Conservation (phyloP, 2,888 invertebrate genomes). For the Gymnoscelis rufifasciata region DNA sequence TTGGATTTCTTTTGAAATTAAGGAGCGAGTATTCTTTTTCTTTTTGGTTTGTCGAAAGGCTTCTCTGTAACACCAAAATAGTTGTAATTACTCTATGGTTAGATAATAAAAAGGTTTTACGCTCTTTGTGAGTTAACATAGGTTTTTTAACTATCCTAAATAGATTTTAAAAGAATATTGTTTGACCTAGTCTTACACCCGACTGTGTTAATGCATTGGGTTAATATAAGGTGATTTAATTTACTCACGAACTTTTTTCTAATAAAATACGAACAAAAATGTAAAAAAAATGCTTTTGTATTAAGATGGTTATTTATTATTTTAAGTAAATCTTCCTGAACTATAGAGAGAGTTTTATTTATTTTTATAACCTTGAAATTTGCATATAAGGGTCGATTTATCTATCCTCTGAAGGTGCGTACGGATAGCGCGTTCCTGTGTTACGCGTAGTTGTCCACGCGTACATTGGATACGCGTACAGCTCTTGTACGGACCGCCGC, state of each 20-base stretch:
- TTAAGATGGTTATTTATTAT: constrained; percentile 74
- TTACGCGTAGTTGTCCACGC: no score
- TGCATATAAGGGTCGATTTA: no score
- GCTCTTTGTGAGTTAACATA: not conserved
- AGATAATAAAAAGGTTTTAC: not conserved
- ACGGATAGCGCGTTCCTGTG: no score
- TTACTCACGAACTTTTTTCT: constrained; percentile 16
- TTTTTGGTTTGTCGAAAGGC: not conserved
- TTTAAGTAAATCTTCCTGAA: constrained; percentile 70
- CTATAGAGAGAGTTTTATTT: constrained; percentile 49
- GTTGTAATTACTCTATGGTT: not conserved
- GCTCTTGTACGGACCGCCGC: no score
- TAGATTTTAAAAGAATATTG: not conserved
- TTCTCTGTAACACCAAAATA: constrained; percentile 1
- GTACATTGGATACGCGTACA: no score
- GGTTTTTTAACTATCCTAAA: not conserved
- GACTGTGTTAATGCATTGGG: not conserved
- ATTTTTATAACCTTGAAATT: no score
- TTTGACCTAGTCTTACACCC: constrained; percentile 17
- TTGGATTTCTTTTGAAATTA: not conserved
- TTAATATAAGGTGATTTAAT: constrained; percentile 12
- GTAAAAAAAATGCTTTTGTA: constrained; percentile 67
- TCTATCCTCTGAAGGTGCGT: no score
- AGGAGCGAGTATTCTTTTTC: not conserved
- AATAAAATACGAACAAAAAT: constrained; percentile 37